phyloP scores from a whole-genome alignment of 2,888 invertebrate species.

The Drosophila nr. fundita region DNA sequence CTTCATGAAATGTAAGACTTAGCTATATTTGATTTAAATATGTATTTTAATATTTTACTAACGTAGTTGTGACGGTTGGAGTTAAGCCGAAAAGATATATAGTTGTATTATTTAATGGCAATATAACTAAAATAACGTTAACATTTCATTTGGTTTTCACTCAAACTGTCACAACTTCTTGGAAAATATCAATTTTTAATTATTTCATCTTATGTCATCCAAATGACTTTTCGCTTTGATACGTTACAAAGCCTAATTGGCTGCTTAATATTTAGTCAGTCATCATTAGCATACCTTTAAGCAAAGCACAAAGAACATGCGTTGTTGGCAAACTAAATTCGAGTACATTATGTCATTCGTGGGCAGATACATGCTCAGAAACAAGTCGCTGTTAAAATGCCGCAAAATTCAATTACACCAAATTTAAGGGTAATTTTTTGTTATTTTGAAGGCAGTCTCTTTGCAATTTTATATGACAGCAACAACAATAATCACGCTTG shows the following conservation, averaged over 20 bases:
- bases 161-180: not conserved
- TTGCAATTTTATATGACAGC: slow-evolving; percentile 47
- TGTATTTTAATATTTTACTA: not conserved
- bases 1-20: not conserved
- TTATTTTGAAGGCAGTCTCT: slow-evolving; percentile 6
- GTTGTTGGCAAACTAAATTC: slow-evolving; percentile 23
- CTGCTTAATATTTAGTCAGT: not conserved
- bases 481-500: slow-evolving; percentile 67
- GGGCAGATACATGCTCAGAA: slow-evolving; percentile 8
- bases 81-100: not conserved
- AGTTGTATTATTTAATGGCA: not conserved
- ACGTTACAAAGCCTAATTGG: not conserved
- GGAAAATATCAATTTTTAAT: not conserved
- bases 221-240: not conserved
- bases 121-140: not conserved
- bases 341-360: slow-evolving; percentile 26
- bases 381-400: slow-evolving; percentile 42
- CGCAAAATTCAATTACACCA: slow-evolving; percentile 67
- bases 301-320: not conserved
- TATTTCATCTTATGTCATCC: not conserved
- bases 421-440: slow-evolving; percentile 48
- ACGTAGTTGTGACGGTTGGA: not conserved
- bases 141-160: not conserved
- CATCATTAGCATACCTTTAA: not conserved
- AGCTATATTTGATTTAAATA: not conserved